Percentiles rank a stretch among this genome's conserved stretches.
phyloP scores from a whole-genome alignment of 2,888 invertebrate genomes.

The Dryococelus australis region DNA sequence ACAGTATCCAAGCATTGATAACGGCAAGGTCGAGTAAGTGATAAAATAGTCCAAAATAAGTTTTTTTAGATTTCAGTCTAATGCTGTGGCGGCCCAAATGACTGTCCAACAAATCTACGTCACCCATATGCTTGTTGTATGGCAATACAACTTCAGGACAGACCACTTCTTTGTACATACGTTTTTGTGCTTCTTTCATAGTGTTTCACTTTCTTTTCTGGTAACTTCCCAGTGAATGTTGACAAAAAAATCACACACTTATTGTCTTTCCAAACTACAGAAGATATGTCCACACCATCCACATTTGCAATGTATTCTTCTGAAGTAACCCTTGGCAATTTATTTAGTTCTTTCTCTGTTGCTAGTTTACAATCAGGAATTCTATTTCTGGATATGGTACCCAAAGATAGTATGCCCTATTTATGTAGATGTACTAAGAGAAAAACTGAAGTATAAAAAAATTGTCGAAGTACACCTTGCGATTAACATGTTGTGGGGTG shows the following conservation, averaged over 20 bases:
- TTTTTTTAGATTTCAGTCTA: constrained; percentile 17
- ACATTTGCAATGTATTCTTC: constrained; percentile 21
- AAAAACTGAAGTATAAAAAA: constrained; percentile 33
- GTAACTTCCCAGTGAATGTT: constrained; percentile 20
- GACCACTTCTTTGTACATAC: not conserved
- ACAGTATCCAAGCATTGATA: constrained; percentile 28
- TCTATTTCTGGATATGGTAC: not conserved
- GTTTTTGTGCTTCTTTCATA: not conserved
- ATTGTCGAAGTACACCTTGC: not conserved
- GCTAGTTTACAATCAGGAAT: constrained; percentile 10
- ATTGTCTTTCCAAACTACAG: constrained; percentile 23
- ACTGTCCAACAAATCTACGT: constrained; percentile 16
- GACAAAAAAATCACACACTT: constrained; percentile 26
- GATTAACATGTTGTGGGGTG: constrained; percentile 41
- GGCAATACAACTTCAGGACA: constrained; percentile 22
- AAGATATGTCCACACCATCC: constrained; percentile 21
- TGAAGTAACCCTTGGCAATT: not conserved
- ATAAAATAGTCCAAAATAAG: constrained; percentile 13
- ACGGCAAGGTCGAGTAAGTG: not conserved
- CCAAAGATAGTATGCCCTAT: constrained; percentile 13
- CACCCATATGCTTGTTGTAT: constrained; percentile 26
- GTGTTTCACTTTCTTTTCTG: not conserved
- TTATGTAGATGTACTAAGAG: not conserved
- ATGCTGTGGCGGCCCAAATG: constrained; percentile 23
- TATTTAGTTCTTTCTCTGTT: constrained; percentile 5